A percentile compares a stretch with the other conserved stretches of the same genome.
Conservation (phyloP, 2,797 vertebrate species). For the Gadopsis marmoratus region DNA sequence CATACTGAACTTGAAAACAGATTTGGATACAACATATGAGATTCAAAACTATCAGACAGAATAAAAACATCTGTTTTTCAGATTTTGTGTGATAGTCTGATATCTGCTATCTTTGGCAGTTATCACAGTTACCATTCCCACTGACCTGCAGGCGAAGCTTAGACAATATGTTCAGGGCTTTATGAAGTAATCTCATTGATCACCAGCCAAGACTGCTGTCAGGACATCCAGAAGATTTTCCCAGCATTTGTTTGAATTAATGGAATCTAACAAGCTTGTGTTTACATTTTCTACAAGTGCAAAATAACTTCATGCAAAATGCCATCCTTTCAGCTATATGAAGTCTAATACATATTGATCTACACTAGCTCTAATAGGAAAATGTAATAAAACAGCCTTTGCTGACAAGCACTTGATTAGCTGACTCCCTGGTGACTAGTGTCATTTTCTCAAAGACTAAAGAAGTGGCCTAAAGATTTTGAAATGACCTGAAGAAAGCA, state of each 20-base stretch:
- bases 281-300: constrained; percentile 29
- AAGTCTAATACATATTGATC: constrained; percentile 29
- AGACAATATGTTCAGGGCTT: constrained; percentile 55
- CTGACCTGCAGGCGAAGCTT: constrained; percentile 44
- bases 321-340: constrained; percentile 11
- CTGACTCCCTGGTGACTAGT: neutral
- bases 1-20: constrained; percentile 42
- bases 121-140: constrained; percentile 18
- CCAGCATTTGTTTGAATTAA: constrained; percentile 40
- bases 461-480: constrained; percentile 17
- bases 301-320: constrained; percentile 33
- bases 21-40: constrained; percentile 46
- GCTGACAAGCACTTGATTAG: constrained; percentile 28
- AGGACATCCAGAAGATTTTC: constrained; percentile 39
- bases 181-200: constrained; percentile 58
- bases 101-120: constrained; percentile 38
- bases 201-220: constrained; percentile 18
- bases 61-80: constrained; percentile 36
- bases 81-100: constrained; percentile 31
- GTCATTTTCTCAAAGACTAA: constrained; percentile 30
- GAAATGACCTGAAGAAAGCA: constrained; percentile 6
- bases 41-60: constrained; percentile 44
- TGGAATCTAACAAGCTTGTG: constrained; percentile 28
- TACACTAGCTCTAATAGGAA: constrained; percentile 10
- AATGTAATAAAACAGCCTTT: constrained; percentile 24